These are phyloP conservation scores for Nipponacmea schrenckii DNA, from an alignment of 2,888 invertebrate genomes.

Conservation along the genomic window DNA sequence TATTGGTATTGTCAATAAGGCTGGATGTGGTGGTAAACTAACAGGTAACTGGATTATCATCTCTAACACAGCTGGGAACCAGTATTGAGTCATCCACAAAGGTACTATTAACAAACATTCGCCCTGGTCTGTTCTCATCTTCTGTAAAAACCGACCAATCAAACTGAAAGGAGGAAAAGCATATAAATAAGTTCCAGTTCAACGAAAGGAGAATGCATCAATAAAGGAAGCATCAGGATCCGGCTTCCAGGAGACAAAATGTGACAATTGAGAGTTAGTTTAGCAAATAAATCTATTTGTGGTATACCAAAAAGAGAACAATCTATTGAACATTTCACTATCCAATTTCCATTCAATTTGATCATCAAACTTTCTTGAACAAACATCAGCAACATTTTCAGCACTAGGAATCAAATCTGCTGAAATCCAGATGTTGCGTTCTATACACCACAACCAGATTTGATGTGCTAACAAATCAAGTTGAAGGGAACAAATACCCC, in stretches of 20 bases:
- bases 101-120: conserved; percentile 12
- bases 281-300: conserved; percentile 20
- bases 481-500: neutral
- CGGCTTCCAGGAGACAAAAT: neutral
- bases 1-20: neutral
- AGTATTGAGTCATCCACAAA: conserved; percentile 11
- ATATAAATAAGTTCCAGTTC: conserved; percentile 13
- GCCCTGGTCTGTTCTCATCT: conserved; percentile 7
- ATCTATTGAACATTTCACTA: neutral
- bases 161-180: conserved; percentile 24
- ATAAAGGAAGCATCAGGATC: conserved; percentile 19
- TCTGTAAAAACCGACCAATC: conserved; percentile 9
- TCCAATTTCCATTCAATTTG: conserved; percentile 23
- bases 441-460: neutral
- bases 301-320: neutral
- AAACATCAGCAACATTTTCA: conserved; percentile 10
- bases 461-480: neutral
- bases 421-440: neutral
- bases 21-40: neutral
- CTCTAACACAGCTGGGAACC: conserved; percentile 14
- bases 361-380: conserved; percentile 20
- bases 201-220: conserved; percentile 19
- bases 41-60: conserved; percentile 6
- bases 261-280: conserved; percentile 11
- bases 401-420: neutral